A percentile compares a stretch with the other conserved stretches of the same genome.
Evolutionary conservation across 2,797 vertebrate genomes (phyloP).

Genomic region (Mastacembelus armatus): DNA sequence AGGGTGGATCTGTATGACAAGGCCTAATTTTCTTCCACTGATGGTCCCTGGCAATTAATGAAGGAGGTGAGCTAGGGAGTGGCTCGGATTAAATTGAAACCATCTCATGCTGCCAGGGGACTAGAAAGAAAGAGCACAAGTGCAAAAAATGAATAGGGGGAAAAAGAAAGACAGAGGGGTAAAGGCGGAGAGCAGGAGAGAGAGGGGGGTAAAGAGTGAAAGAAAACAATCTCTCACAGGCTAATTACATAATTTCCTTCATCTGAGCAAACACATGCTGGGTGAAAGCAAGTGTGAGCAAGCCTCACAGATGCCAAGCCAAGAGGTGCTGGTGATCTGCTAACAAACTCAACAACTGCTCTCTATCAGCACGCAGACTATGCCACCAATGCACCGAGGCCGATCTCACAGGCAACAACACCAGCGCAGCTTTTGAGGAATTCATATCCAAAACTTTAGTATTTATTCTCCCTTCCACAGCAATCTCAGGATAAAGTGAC

Average conservation of each 20-base stretch:
- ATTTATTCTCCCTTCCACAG: conserved; percentile 42
- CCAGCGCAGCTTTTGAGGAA: conserved; percentile 32
- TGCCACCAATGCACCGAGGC: conserved; percentile 2
- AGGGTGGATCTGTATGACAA: conserved; percentile 81
- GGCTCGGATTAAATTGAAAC: conserved; percentile 88
- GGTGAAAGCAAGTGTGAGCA: conserved; percentile 86
- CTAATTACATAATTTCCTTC: conserved; percentile 98
- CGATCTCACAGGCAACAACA: conserved; percentile 32
- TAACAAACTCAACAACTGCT: conserved; percentile 40
- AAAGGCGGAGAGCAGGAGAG: conserved; percentile 31
- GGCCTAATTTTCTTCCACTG: conserved; percentile 55
- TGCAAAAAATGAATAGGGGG: conserved; percentile 25
- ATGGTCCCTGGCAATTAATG: conserved; percentile 87
- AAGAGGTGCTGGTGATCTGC: conserved; percentile 54
- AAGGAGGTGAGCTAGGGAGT: conserved; percentile 83
- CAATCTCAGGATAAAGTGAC: conserved; percentile 39
- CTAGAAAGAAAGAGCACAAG: conserved; percentile 38
- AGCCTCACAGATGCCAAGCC: conserved; percentile 78
- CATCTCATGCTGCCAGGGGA: conserved; percentile 85
- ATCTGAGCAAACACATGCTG: conserved; percentile 92
- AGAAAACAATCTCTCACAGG: conserved; percentile 84
- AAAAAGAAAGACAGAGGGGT: conserved; percentile 34
- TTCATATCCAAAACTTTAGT: conserved; percentile 33
- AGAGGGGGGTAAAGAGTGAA: conserved; percentile 61
- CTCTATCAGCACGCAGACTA: neutral